Evolutionary conservation across 2,797 vertebrate genomes (phyloP), one percentile per base, ranked within the genome.

Genomic region (Babyrousa celebensis): DNA sequence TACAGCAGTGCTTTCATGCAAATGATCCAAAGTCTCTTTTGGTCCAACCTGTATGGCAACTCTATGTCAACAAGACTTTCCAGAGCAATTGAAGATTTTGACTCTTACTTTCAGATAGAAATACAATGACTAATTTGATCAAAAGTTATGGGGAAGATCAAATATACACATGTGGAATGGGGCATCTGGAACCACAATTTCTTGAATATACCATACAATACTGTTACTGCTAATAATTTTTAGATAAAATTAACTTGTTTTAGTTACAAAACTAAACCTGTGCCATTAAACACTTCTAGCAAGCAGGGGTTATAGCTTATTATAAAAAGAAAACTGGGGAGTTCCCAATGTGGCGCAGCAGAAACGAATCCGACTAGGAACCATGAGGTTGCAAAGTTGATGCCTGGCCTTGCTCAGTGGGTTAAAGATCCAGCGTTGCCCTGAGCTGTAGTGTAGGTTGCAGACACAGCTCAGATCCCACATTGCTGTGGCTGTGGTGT

Each of bases 231-330:
- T 67, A 85, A 65, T 72, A 29, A 27, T 20, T 91, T 90, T 87
- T 68, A 40, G 80, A 71, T 21, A 90, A 68, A 89, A 20, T 54
- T 58, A 75, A 74, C 52, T 86, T 79, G 62, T 23, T 82, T 43
- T 79, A 25, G 1, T 88, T 70, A 21, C 60, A 65, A 72, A 96
- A 89, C 21, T 91, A 48, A 87, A 85, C 72, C 18, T 94, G 29
- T 95, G 80, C 18, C 36, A 67, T 1, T 40, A 62, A 89, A 4
- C 27, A 62, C 21, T 40, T 71, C n/a, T 62, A 29, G 5, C 1
- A 1, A 54, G 3, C 15, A 60, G 74, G 32, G 23, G 3, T 58
- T 67, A 78, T 8, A 60, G n/a, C 14, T 79, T 70, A 7, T n/a
- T n/a, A 68, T 82, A 23, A 70, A 80, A 85, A 75, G 21, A 36